Percentiles rank a stretch among this genome's conserved stretches.
Conservation (phyloP, 2,888 invertebrate genomes). For the Auanema freiburgensis region DNA sequence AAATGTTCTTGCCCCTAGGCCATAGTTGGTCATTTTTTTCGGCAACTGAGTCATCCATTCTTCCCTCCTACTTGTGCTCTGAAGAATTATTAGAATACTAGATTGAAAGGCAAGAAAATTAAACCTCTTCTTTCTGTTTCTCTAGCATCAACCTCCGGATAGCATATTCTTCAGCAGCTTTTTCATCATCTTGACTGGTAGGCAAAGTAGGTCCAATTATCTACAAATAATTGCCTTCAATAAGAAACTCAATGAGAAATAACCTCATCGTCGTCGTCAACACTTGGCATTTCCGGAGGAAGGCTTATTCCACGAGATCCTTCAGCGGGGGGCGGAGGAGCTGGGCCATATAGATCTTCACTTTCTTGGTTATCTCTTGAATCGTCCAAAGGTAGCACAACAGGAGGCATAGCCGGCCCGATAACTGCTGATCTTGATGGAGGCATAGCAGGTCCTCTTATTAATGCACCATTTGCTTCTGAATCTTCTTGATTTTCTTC, state of each 20-base stretch:
- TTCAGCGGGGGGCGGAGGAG: neutral
- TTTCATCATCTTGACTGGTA: slow-evolving; percentile 15
- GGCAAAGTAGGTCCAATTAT: slow-evolving; percentile 20
- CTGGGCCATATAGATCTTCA: neutral
- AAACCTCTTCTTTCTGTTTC: slow-evolving; percentile 6
- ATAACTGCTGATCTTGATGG: neutral
- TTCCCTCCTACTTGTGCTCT: slow-evolving; percentile 39
- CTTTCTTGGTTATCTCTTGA: neutral
- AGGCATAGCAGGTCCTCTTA: neutral
- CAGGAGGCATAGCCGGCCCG: slow-evolving; percentile 14
- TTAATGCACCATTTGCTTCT: slow-evolving; percentile 1
- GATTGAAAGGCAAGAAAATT: too few species aligned
- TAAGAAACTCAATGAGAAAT: neutral
- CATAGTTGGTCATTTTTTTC: slow-evolving; percentile 45
- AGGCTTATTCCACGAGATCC: slow-evolving; percentile 1
- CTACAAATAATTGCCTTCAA: neutral
- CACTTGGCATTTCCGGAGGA: slow-evolving; percentile 10
- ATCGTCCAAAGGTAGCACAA: neutral
- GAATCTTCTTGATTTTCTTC: slow-evolving; percentile 12
- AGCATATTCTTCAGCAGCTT: slow-evolving; percentile 33
- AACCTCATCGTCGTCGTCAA: slow-evolving; percentile 18
- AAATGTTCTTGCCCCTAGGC: slow-evolving; percentile 44
- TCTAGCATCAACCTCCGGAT: slow-evolving; percentile 13
- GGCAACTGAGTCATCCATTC: slow-evolving; percentile 56
- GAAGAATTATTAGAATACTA: too few species aligned